Conservation (phyloP, 1,140 invertebrate genomes). For the Pachyrhynchus sulphureomaculatus region DNA sequence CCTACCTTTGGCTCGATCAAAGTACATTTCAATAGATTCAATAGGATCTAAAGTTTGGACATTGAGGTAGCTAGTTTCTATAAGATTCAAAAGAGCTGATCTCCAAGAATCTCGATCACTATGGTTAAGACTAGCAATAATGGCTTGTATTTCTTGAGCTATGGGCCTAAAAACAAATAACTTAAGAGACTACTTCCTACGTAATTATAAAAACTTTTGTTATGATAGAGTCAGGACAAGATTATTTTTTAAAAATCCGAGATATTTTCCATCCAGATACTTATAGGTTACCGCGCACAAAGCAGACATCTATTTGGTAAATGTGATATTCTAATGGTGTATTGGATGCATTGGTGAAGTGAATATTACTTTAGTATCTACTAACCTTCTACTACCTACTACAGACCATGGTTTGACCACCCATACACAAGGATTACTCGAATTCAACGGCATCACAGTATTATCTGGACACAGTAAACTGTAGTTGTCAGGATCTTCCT, state of each 20-base stretch:
- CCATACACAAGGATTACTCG: constrained; percentile 69
- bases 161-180: too few species aligned
- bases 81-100: constrained; percentile 55
- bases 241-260: too few species aligned
- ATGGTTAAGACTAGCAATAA: constrained; percentile 53
- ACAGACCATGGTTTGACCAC: constrained; percentile 73
- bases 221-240: too few species aligned
- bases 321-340: too few species aligned
- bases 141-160: constrained; percentile 58
- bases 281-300: too few species aligned
- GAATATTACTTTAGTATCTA: too few species aligned
- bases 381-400: constrained; percentile 61
- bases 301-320: too few species aligned
- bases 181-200: too few species aligned
- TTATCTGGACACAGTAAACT: constrained; percentile 83
- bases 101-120: constrained; percentile 54
- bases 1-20: constrained; percentile 57
- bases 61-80: constrained; percentile 55
- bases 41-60: constrained; percentile 55
- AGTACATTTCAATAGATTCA: constrained; percentile 59
- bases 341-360: too few species aligned
- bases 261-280: too few species aligned
- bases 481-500: constrained; percentile 56
- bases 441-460: constrained; percentile 60
- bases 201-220: too few species aligned